Evolutionary conservation across 2,113 vertebrate species (phyloP).

Genomic region (Zapus hudsonius): DNA sequence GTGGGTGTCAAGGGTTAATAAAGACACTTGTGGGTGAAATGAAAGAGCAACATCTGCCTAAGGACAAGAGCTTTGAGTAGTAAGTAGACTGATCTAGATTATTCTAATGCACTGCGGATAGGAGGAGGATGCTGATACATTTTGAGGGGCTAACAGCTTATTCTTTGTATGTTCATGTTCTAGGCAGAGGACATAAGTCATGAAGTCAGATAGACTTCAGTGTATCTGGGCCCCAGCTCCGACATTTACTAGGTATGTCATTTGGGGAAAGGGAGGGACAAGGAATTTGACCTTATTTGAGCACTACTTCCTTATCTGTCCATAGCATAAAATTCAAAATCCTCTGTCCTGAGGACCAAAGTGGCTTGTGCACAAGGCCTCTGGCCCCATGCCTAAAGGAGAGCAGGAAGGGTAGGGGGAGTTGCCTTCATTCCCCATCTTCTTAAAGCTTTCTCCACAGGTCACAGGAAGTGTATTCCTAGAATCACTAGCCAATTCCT

Average conservation of each 20-base stretch:
- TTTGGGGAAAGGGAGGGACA: background rate
- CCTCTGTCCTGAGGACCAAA: background rate
- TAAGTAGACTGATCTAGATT: background rate
- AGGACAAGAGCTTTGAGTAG: background rate
- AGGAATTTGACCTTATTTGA: background rate
- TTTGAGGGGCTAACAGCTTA: background rate
- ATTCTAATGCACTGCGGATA: background rate
- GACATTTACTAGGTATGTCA: background rate
- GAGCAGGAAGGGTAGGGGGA: background rate
- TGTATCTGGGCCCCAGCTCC: background rate
- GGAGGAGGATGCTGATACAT: background rate
- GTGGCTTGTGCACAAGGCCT: fast-evolving
- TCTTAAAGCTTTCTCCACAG: background rate
- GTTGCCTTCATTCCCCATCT: background rate
- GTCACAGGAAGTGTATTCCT: background rate
- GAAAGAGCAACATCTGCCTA: constrained; percentile 39
- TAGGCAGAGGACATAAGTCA: background rate
- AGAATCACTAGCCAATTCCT: background rate
- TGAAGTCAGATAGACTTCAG: background rate
- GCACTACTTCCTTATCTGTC: background rate
- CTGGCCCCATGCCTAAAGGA: fast-evolving
- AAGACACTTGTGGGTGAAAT: constrained; percentile 39
- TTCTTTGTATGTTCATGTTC: background rate
- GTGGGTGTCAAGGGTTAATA: background rate
- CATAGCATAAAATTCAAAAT: background rate